Conservation (phyloP, 2,113 vertebrate species). For the Ariopsis seemanni region DNA sequence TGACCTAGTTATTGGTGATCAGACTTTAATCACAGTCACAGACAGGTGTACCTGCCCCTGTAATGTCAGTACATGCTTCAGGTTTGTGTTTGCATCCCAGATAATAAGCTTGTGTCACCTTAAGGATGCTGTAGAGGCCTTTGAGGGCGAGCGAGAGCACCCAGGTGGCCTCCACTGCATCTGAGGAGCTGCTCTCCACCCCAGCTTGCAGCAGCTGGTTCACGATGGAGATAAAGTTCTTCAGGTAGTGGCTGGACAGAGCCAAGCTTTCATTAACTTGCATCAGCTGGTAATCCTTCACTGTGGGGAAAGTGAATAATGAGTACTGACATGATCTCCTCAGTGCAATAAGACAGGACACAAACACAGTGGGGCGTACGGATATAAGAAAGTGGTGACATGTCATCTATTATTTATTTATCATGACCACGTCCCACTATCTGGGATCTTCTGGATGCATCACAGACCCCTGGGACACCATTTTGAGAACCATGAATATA, state of each 20-base stretch:
- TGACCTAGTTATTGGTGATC: not conserved
- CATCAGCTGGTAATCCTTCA: slow-evolving; percentile 93
- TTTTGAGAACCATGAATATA: too few species aligned
- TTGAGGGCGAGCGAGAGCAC: slow-evolving; percentile 91
- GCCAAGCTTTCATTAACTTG: slow-evolving; percentile 78
- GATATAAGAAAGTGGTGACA: not conserved
- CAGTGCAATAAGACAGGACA: not conserved
- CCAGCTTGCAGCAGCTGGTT: slow-evolving; percentile 84
- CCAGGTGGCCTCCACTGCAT: slow-evolving; percentile 94
- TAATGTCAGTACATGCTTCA: not conserved
- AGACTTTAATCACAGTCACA: not conserved
- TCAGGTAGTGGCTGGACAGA: slow-evolving; percentile 83
- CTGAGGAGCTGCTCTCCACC: slow-evolving; percentile 79
- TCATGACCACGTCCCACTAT: too few species aligned
- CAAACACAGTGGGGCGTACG: not conserved
- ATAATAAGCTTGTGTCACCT: slow-evolving; percentile 69
- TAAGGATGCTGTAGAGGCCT: slow-evolving; percentile 90
- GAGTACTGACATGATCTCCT: not conserved
- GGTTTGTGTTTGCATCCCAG: not conserved
- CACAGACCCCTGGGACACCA: too few species aligned
- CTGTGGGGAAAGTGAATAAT: slow-evolving; percentile 61
- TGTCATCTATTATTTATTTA: too few species aligned
- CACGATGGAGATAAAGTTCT: slow-evolving; percentile 86
- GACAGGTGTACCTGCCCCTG: not conserved
- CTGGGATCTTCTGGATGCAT: too few species aligned